Evolutionary conservation across 92 coral and sea anemone species (phyloP), one percentile per base, ranked within the genome.

Genomic region (Desmophyllum pertusum): DNA sequence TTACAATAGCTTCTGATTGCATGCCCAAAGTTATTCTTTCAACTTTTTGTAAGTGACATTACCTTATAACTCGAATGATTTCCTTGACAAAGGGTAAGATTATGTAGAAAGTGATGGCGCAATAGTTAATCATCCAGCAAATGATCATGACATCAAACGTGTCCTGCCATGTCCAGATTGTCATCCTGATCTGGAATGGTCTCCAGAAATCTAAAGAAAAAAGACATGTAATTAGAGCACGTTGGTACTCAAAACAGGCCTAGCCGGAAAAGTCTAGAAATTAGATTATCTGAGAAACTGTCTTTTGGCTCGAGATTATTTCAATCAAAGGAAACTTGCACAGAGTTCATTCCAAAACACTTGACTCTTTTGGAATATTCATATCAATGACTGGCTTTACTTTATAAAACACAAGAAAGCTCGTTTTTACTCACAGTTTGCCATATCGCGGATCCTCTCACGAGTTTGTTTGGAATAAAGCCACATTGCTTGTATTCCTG

Each of bases 91-190:
- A 62, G 21, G 7, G 35, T 18, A 40, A 14, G 46, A 40, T 29
- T 57, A 78, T 21, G 39, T 39, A 61, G 19, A 78, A 42, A 41
- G 71, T 55, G 40, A 64, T 42, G 43, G 48, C 38, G 40, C 61
- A 63, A 30, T 15, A 78, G 29, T 63, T 41, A 41, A 27, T 45
- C 27, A 78, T 17, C 73, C 73, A 78, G 23, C 14, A 3, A 29
- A 29, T 31, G n/a, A 62, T 78, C 61, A 78, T 78, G 23, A 78
- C 41, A 30, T 78, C 71, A 61, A 78, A 40, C 29, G 72, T 78
- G 17, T 61, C 35, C 72, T 78, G 82, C 82, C 71, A 78, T 29
- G 82, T 62, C 82, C 82, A 78, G 82, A 29, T 62, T 6, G 42
- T 42, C n/a, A n/a, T n/a, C n/a, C n/a, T n/a, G n/a, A n/a, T n/a